Evolutionary conservation across 2,113 vertebrate genomes (phyloP), one percentile per base, ranked within the genome.

Genomic region (Xenopus laevis): DNA sequence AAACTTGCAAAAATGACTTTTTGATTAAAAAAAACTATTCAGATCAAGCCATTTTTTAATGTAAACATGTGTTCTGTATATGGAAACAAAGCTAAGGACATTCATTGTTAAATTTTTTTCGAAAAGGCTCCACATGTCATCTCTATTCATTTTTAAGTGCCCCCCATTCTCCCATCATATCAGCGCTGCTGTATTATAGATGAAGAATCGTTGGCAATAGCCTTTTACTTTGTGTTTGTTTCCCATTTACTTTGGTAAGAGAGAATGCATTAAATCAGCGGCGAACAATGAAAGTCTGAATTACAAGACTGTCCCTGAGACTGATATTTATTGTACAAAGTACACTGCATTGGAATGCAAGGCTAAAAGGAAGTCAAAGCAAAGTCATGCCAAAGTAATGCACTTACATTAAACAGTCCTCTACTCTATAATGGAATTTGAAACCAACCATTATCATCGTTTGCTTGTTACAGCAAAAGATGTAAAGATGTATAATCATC

Each of bases 201-300:
- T 67, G 20, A 74, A 46, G 20, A 30, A 45, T 20, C 53, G 47
- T 47, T 40, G 18, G 65, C 20, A 74, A 45, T 59, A 33, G 27
- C 9, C 20, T 65, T 73, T 73, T 72, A 27, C 47, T 20, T 65
- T 57, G 71, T 64, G 62, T 65, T 72, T 64, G 59, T 58, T 73
- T 59, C 72, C 72, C 72, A 74, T 66, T 74, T 66, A 74, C 53
- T 74, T 67, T 21, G n/a, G 53, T 64, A 67, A 65, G n/a, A 59
- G 52, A 67, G 52, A 74, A 74, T 67, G 63, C 72, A 66, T 50
- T 74, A 74, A 74, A 74, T 67, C 72, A 74, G 40, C 17, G 16
- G 55, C 17, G 64, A 74, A 68, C 72, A 61, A 68, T 74, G 65
- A 67, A 67, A 68, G 55, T 74, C 12, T 60, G 72, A 61, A 60